Evolutionary conservation across 2,113 vertebrate species (phyloP).

Genomic region (Ictidomys tridecemlineatus): DNA sequence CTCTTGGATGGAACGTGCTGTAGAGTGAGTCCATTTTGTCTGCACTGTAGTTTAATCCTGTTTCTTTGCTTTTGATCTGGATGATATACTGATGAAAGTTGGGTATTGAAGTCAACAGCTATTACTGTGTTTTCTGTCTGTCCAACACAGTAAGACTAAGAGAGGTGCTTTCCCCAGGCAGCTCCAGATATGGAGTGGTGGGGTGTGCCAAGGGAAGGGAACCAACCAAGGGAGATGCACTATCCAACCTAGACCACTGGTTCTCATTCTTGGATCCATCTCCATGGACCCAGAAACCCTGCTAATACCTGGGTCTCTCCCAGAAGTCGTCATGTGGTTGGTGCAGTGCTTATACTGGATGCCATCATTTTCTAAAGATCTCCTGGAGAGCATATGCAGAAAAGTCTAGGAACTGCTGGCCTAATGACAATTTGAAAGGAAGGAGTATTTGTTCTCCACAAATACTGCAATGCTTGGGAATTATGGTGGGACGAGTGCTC

Average conservation of each 20-base stretch:
- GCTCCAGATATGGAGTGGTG: neutral
- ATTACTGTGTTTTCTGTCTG: too few relatives aligned
- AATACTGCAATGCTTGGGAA: accelerated
- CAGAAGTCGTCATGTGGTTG: neutral
- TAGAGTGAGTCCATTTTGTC: too few relatives aligned
- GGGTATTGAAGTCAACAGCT: too few relatives aligned
- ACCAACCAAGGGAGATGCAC: neutral
- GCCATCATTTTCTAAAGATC: neutral
- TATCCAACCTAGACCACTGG: neutral
- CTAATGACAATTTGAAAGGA: neutral
- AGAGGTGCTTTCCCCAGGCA: neutral
- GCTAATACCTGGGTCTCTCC: neutral
- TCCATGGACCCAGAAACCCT: neutral
- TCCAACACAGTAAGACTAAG: too few relatives aligned
- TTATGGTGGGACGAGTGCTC: neutral
- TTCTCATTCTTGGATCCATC: neutral
- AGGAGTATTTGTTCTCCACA: neutral
- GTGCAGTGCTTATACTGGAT: neutral
- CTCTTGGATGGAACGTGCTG: too few relatives aligned
- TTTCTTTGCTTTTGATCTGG: too few relatives aligned
- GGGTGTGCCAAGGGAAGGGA: accelerated
- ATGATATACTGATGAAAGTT: too few relatives aligned
- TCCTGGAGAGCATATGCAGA: neutral
- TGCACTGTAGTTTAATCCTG: too few relatives aligned
- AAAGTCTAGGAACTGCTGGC: neutral